Conservation (phyloP, 2,113 vertebrate species). For the Shinisaurus crocodilurus region DNA sequence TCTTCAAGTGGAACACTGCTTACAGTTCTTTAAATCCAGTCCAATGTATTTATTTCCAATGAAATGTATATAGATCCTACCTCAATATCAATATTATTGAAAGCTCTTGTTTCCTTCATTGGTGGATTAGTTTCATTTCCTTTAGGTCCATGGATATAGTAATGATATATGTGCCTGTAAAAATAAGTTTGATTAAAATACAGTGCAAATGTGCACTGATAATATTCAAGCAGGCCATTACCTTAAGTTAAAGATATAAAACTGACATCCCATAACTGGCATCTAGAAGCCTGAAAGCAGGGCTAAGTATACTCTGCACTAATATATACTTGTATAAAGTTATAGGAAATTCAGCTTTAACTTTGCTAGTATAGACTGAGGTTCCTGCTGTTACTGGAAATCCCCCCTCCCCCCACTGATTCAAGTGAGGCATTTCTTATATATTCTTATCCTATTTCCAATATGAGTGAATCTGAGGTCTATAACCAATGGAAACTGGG, state of each 20-base stretch:
- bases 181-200: conserved; percentile 12
- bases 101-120: conserved; percentile 51
- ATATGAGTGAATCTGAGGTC: background rate
- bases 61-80: conserved; percentile 70
- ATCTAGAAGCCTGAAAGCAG: background rate
- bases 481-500: background rate
- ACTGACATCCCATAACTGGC: background rate
- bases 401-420: background rate
- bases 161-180: conserved; percentile 94
- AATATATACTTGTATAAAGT: background rate
- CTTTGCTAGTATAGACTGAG: background rate
- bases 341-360: background rate
- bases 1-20: background rate
- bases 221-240: background rate
- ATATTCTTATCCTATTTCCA: background rate
- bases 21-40: background rate
- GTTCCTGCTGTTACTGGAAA: background rate
- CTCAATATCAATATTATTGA: conserved; percentile 86
- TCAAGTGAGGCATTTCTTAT: background rate
- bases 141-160: conserved; percentile 91
- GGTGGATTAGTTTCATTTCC: conserved; percentile 77
- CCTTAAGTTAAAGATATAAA: background rate
- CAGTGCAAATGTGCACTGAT: background rate
- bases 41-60: background rate
- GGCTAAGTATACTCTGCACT: background rate